Base-by-base conservation (phyloP, 2,113 vertebrate genomes). In the Microtus pennsylvanicus region DNA sequence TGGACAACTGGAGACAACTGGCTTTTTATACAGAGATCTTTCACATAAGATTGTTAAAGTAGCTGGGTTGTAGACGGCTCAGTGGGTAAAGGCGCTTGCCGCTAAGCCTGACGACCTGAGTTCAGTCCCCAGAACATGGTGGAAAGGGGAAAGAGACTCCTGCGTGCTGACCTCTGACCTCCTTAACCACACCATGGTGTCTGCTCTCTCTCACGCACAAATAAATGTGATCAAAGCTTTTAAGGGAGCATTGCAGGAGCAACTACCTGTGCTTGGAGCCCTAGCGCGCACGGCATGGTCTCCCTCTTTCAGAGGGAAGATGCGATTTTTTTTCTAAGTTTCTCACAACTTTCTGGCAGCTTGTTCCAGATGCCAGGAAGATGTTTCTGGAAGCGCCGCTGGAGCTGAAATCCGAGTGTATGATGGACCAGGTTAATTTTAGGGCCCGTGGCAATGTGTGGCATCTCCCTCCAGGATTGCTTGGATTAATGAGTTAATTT, bases 401-500 rank as follows among this genome's bases (percentile, higher is more conserved):
- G 0, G 42, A 74, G 75, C 28, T n/a, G 6, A 78, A 55, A 77
- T 58, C 72, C 0, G 70, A 87, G 72, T 45, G 61, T 58, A 3
- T 88, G 91, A 80, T 77, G 63, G 85, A 55, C 70, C 87, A 65
- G 95, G 87, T 74, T 94, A 85, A 96, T 93, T 86, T 87, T 11
- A 13, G 26, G 93, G 90, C 77, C 55, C 0, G 0, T 26, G 69
- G 47, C 28, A n/a, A 45, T 0, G n/a, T n/a, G 8, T 52, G 28
- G 63, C 8, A 3, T 4, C 70, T 10, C 50, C 65, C 88, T 72
- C 52, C 75, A 2, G 61, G 87, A 72, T 5, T 77, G 87, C 52
- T 45, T 91, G 93, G 85, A 97, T 90, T 90, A 96, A 94, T 88
- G 97, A 96, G 91, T 96, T 96, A 77, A 96, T 96, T 97, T 94